These are phyloP conservation scores for Sitta europaea DNA, from an alignment of 2,113 vertebrate species.

Conservation along the genomic window DNA sequence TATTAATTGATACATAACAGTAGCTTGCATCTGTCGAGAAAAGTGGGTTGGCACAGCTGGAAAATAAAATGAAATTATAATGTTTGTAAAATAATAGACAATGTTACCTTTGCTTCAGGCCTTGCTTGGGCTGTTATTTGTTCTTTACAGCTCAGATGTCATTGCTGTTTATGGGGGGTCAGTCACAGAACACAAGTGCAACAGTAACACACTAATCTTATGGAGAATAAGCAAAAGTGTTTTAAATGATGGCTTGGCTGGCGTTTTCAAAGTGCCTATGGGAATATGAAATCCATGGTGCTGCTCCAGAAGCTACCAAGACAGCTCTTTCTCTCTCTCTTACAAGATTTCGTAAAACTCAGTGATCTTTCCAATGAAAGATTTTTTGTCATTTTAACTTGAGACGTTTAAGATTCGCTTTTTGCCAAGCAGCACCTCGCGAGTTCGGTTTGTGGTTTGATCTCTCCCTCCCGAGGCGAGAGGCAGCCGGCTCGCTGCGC, in stretches of 20 bases:
- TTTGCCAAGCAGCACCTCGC: background rate
- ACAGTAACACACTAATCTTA: background rate
- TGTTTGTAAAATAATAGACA: background rate
- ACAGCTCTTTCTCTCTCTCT: background rate
- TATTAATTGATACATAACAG: background rate
- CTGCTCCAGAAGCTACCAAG: background rate
- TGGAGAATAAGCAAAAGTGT: background rate
- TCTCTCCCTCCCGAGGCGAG: background rate
- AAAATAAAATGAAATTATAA: background rate
- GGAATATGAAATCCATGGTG: background rate
- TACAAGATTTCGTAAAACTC: background rate
- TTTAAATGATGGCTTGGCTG: background rate
- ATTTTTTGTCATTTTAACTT: background rate
- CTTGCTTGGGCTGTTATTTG: background rate
- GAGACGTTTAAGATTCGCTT: background rate
- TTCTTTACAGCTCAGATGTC: background rate
- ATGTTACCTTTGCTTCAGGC: background rate
- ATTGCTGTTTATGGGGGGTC: background rate
- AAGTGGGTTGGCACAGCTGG: background rate
- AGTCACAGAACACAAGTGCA: rapidly evolving
- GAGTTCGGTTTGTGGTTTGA: background rate
- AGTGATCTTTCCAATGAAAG: background rate
- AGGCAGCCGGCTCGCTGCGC: background rate
- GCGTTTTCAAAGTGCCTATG: background rate
- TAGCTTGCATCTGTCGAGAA: background rate